Conservation (phyloP, 2,888 invertebrate genomes). For the Anoplius nigerrimus region DNA sequence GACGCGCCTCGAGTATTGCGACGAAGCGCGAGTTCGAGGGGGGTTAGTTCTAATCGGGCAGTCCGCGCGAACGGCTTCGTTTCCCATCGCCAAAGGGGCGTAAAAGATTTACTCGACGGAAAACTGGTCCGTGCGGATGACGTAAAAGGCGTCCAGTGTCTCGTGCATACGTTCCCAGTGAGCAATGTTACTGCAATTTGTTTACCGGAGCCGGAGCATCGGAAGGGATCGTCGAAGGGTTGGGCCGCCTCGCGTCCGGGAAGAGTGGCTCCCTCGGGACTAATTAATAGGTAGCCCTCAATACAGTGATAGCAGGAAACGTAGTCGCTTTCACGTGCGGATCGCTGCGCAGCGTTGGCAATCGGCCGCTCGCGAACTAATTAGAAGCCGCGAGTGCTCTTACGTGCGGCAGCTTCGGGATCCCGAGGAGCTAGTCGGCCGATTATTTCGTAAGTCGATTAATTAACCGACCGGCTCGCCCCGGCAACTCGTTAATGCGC, state of each 20-base stretch:
- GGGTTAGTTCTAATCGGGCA: no score
- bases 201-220: slow-evolving; percentile 20
- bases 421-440: slow-evolving; percentile 24
- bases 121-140: no score
- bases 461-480: slow-evolving; percentile 41
- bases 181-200: slow-evolving; percentile 41
- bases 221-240: not conserved
- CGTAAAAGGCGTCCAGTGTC: no score
- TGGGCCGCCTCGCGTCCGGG: not conserved
- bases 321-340: not conserved
- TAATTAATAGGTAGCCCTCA: slow-evolving; percentile 47
- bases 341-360: not conserved
- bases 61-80: no score
- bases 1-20: no score
- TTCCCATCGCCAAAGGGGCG: no score
- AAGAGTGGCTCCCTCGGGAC: slow-evolving; percentile 31
- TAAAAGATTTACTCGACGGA: no score
- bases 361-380: slow-evolving; percentile 31
- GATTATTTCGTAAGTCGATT: slow-evolving; percentile 52
- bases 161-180: no score
- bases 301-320: slow-evolving; percentile 12
- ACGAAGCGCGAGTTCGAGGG: no score
- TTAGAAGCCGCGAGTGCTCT: slow-evolving; percentile 34
- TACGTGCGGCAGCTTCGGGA: slow-evolving; percentile 14
- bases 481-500: slow-evolving; percentile 26